Percentiles rank a stretch among this genome's conserved stretches.
Evolutionary conservation across 2,797 vertebrate genomes (phyloP).

Genomic region (Leuciscus waleckii): DNA sequence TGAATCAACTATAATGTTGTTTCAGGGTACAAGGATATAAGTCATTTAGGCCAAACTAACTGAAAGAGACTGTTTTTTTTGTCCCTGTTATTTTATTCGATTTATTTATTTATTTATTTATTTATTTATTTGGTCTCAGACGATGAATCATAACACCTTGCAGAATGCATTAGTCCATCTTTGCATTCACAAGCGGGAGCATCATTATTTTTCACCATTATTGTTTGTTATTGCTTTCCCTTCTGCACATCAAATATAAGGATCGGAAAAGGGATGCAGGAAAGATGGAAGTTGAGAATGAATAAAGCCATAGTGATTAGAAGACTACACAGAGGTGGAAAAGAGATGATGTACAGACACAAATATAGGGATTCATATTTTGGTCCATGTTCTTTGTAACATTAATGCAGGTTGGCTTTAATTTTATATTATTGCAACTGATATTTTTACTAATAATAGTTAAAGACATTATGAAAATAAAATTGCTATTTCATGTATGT

Average conservation of each 20-base stretch:
- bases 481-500: too few relatives aligned
- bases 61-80: conserved; percentile 15
- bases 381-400: background rate
- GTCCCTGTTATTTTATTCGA: background rate
- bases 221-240: conserved; percentile 40
- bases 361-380: background rate
- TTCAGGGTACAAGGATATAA: conserved; percentile 25
- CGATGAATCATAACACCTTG: conserved; percentile 51
- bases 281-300: conserved; percentile 9
- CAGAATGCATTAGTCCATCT: conserved; percentile 48
- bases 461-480: background rate
- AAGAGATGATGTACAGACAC: background rate
- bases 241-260: conserved; percentile 41
- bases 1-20: conserved; percentile 37
- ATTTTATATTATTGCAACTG: background rate
- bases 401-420: background rate
- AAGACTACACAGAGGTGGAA: background rate
- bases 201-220: conserved; percentile 47
- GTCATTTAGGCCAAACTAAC: conserved; percentile 36
- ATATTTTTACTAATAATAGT: background rate
- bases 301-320: background rate
- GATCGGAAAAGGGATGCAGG: background rate
- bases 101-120: background rate
- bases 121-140: conserved; percentile 3
- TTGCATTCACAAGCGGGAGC: conserved; percentile 41